These are phyloP conservation scores for Acholoe squamosa DNA, from an alignment of 2,888 invertebrate species.

Conservation along the genomic window DNA sequence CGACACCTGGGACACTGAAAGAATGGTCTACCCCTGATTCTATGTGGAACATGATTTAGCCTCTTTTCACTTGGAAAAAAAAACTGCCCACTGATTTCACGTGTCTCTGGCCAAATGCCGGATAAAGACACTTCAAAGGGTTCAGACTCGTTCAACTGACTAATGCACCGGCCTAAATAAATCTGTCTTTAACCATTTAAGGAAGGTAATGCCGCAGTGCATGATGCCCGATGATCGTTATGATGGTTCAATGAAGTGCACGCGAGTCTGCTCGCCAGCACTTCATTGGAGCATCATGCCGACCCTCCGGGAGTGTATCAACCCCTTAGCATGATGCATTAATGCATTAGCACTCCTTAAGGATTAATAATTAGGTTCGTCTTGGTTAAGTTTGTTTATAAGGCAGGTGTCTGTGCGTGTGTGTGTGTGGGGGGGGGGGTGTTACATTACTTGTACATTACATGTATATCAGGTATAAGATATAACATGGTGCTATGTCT, in stretches of 20 bases:
- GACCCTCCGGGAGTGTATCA: no score
- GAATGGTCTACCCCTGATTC: not conserved
- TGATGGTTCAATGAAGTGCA: no score
- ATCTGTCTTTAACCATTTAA: not conserved
- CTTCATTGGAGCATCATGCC: no score
- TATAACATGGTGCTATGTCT: no score
- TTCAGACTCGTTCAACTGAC: not conserved
- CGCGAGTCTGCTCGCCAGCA: no score
- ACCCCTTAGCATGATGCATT: no score
- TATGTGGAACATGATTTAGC: not conserved
- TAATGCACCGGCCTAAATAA: not conserved
- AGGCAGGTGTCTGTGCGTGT: no score
- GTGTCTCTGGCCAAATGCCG: not conserved
- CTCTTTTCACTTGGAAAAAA: not conserved
- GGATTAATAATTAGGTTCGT: no score
- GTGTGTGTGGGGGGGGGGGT: not conserved
- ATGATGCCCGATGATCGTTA: no score
- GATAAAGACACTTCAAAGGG: not conserved
- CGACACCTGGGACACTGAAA: not conserved
- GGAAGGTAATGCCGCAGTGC: not conserved
- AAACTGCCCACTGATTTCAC: not conserved
- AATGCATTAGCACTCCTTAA: no score
- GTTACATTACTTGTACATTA: not conserved
- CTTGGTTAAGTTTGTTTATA: no score
- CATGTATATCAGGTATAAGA: not conserved